phyloP scores from a whole-genome alignment of 2,888 invertebrate genomes.

The Caenorhabditis imperialis region DNA sequence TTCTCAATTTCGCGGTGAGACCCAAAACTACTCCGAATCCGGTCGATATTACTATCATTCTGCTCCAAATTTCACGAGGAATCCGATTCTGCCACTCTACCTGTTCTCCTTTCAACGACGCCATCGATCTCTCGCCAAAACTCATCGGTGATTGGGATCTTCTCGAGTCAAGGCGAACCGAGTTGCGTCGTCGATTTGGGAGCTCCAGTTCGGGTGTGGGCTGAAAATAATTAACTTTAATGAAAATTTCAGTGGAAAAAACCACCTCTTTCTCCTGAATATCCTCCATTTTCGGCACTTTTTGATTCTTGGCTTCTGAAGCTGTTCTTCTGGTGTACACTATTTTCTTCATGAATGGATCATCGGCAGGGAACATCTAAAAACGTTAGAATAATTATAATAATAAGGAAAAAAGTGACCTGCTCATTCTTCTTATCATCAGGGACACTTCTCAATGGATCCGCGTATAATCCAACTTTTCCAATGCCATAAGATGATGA shows the following conservation, averaged over 20 bases:
- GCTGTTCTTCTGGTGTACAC: constrained; percentile 20
- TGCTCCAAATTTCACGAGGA: too few relatives aligned
- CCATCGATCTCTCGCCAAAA: constrained; percentile 35
- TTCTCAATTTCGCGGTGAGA: too few relatives aligned
- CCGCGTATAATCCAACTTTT: constrained; percentile 19
- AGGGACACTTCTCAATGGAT: constrained; percentile 22
- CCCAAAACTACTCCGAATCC: too few relatives aligned
- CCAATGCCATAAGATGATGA: neutral
- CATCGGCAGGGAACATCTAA: constrained; percentile 12
- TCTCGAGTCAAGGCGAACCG: constrained; percentile 4
- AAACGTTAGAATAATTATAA: neutral
- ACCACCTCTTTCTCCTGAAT: too few relatives aligned
- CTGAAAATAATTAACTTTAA: neutral
- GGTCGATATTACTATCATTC: too few relatives aligned
- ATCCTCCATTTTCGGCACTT: too few relatives aligned
- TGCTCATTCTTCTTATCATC: neutral
- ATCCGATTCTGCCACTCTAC: constrained; percentile 8
- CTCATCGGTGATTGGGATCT: constrained; percentile 42
- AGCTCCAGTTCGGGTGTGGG: neutral
- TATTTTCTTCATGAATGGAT: constrained; percentile 41
- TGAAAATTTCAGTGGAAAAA: too few relatives aligned
- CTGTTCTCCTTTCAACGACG: constrained; percentile 17
- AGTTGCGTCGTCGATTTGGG: too few relatives aligned
- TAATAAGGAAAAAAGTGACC: neutral
- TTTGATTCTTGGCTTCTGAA: constrained; percentile 1